Evolutionary conservation across 1,140 invertebrate species (phyloP), one percentile per base, ranked within the genome.

Genomic region (Drosophila setifemur): DNA sequence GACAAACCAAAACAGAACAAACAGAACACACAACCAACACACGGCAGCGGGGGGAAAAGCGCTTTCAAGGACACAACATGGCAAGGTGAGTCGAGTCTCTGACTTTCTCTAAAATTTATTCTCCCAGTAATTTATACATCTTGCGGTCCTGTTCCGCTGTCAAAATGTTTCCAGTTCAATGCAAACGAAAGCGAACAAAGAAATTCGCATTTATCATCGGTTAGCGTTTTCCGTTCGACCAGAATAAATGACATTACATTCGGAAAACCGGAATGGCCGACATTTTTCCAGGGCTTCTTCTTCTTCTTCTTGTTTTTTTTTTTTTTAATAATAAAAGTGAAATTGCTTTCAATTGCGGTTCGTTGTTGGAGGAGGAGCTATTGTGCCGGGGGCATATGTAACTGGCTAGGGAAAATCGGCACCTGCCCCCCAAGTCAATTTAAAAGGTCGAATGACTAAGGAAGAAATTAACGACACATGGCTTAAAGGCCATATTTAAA

Each of bases 131-230:
- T 64, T 64, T 64, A 64, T 64, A 64, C 58, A 44, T 7, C 39
- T 37, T 18, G 25, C 39, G 25, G 42, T 45, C 21, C 23, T 29
- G 7, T 8, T 43, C 7, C 25, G 25, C 64, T 61, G 73, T 50
- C 66, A 70, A 79, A 66, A 52, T 70, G 44, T 81, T 81, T 79
- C 26, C 64, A 81, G 70, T 58, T 75, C 55, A 70, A 40, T 66
- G 77, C 47, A 47, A 28, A 19, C 50, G 47, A 70, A 81, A 70
- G 47, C 57, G 39, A 37, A 28, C n/a, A 53, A 53, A 53, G 45
- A 58, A 81, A 70, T 33, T 73, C 70, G 28, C 69, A 74, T 79
- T 79, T 79, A 73, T 79, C 75, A 78, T 78, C 47, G 55, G 31
- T 58, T 48, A 28, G 52, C 18, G 11, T 18, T 23, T 23, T 42